Base-by-base conservation (phyloP, 2,113 vertebrate genomes). In the Platichthys flesus region DNA sequence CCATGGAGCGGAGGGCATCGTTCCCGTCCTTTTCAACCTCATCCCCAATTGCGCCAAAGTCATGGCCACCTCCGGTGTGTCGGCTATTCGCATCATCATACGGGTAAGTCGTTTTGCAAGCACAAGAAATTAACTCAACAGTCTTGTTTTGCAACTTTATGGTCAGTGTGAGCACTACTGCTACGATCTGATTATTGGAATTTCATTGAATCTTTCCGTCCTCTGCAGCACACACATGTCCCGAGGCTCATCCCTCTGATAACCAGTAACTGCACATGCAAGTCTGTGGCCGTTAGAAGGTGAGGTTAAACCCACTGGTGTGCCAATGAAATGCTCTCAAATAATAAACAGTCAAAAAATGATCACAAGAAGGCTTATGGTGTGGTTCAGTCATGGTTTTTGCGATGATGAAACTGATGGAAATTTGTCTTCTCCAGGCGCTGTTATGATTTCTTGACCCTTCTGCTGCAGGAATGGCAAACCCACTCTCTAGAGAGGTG, bases 41-140 rank as follows among this genome's bases (percentile, higher is more conserved):
- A 96, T 99, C 87, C 98, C 98, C 80, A 99, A 98, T 90, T 97
- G 97, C 89, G 97, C 97, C 91, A 99, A 98, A 94, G 93, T 99
- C 85, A 99, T 99, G 97, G 96, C 98, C 59, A 96, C 95, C 26
- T 99, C 98, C 3, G 98, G 98, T 16, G 97, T 97, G 0, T 96
- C 95, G 0, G 97, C 98, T 56, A 98, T 99, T 86, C 95, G 97
- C 76, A 97, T 97, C 90, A 97, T 99, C 85, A 99, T 99, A 84
- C 94, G 96, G 93, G 98, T 98, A 88, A 74, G 95, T 55, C 47
- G 47, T 31, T 31, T 7, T 31, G 1, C 31, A 31, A 31, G 7
- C 31, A 15, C 42, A 42, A 61, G 0, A 12, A 12, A 20, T 28
- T 28, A 8, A 16, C 58, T 54, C 3, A 62, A 2, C 21, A 26